Conservation (phyloP, 2,888 invertebrate genomes). For the Lithophane socia region DNA sequence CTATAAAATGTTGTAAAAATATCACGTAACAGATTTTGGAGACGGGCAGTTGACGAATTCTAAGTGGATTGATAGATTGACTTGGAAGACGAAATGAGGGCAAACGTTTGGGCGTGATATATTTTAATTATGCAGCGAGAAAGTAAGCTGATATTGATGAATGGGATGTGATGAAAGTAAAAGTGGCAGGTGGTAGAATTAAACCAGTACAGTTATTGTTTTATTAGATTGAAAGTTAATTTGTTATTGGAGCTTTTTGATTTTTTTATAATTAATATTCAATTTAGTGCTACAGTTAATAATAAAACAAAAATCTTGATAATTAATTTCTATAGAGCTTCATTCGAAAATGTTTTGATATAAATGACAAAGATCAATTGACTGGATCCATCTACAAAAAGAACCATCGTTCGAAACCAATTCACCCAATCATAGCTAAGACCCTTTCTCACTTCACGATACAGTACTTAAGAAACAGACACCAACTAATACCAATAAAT, state of each 20-base stretch:
- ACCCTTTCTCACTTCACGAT: neutral
- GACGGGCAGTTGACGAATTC: constrained; percentile 52
- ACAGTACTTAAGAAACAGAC: constrained; percentile 24
- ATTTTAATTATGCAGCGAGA: constrained; percentile 50
- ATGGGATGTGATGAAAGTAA: constrained; percentile 42
- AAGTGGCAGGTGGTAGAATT: constrained; percentile 12
- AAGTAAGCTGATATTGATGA: constrained; percentile 42
- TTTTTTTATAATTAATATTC: no score
- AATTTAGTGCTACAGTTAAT: neutral
- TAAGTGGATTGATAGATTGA: constrained; percentile 50
- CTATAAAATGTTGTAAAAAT: constrained; percentile 57
- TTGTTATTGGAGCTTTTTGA: neutral
- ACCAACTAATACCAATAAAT: constrained; percentile 37
- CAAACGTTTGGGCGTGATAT: constrained; percentile 38
- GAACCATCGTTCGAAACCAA: neutral
- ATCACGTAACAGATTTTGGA: constrained; percentile 59
- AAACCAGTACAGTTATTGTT: neutral
- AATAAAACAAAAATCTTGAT: neutral
- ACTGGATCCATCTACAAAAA: neutral
- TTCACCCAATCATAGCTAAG: constrained; percentile 12
- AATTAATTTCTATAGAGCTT: neutral
- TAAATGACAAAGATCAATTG: neutral
- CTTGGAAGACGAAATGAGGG: constrained; percentile 41
- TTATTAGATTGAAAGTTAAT: neutral
- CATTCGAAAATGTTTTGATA: neutral